phyloP scores from a whole-genome alignment of 2,797 vertebrate species.

The Pelochelys cantorii region DNA sequence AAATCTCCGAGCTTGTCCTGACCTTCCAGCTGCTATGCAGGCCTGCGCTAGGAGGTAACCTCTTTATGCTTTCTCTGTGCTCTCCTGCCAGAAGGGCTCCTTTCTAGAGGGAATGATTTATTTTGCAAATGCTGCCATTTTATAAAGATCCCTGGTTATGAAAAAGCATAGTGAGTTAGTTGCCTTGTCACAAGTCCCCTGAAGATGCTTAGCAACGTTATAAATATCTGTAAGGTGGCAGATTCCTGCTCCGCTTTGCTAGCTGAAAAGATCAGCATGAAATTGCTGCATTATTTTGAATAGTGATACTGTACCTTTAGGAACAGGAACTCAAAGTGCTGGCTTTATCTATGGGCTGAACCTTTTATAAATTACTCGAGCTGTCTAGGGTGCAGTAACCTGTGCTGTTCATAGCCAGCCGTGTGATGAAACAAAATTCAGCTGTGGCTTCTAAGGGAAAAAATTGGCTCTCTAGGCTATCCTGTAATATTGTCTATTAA shows the following conservation, averaged over 20 bases:
- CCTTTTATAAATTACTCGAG: not conserved
- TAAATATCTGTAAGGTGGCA: not conserved
- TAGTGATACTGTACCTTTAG: not conserved
- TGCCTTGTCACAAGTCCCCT: not conserved
- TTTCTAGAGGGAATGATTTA: not conserved
- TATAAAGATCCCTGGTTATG: not conserved
- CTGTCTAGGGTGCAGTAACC: not conserved
- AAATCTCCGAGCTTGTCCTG: constrained; percentile 51
- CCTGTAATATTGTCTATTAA: not conserved
- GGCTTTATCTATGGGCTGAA: not conserved
- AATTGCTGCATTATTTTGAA: not conserved
- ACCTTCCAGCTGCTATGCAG: constrained; percentile 84
- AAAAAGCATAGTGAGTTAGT: not conserved
- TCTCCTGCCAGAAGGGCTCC: not conserved
- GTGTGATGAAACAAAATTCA: not conserved
- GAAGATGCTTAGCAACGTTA: not conserved
- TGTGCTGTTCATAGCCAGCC: fast-evolving
- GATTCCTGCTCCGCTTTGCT: not conserved
- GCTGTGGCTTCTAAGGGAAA: not conserved
- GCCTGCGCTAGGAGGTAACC: constrained; percentile 81
- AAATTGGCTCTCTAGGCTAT: not conserved
- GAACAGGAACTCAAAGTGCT: not conserved
- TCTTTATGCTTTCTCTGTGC: constrained; percentile 15
- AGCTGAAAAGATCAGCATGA: not conserved
- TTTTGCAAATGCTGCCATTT: not conserved